phyloP scores from a whole-genome alignment of 1,140 invertebrate species.

The Delia radicum region DNA sequence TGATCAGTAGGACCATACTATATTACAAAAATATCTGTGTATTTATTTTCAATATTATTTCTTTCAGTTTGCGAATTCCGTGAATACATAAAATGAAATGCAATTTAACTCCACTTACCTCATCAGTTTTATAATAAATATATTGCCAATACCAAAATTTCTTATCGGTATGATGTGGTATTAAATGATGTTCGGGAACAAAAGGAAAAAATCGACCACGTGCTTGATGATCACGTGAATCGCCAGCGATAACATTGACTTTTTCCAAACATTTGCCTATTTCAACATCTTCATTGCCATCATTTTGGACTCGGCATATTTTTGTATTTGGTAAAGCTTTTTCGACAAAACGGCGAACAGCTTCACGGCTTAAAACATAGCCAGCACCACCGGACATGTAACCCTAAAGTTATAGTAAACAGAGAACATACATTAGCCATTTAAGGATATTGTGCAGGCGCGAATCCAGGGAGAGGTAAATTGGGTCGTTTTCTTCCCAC shows the following conservation, averaged over 20 bases:
- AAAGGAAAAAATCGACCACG: constrained; percentile 93
- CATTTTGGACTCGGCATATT: constrained; percentile 65
- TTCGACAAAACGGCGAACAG: constrained; percentile 73
- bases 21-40: too few relatives aligned
- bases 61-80: too few relatives aligned
- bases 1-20: too few relatives aligned
- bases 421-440: not conserved
- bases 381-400: constrained; percentile 96
- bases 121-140: constrained; percentile 86
- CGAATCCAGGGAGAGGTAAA: too few relatives aligned
- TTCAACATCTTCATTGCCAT: constrained; percentile 91
- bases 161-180: constrained; percentile 73
- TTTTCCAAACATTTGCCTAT: constrained; percentile 90
- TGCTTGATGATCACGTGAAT: constrained; percentile 80
- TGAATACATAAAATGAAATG: too few relatives aligned
- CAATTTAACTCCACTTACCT: constrained; percentile 69
- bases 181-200: constrained; percentile 87
- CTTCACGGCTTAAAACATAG: constrained; percentile 85
- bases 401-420: constrained; percentile 60
- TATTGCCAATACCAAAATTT: constrained; percentile 95
- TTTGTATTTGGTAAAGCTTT: constrained; percentile 68
- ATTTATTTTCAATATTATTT: too few relatives aligned
- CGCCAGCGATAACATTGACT: constrained; percentile 82
- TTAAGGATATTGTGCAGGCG: not conserved
- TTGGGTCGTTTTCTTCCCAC: too few relatives aligned